Evolutionary conservation across 1,140 invertebrate species (phyloP).

Genomic region (Musca vetustissima): DNA sequence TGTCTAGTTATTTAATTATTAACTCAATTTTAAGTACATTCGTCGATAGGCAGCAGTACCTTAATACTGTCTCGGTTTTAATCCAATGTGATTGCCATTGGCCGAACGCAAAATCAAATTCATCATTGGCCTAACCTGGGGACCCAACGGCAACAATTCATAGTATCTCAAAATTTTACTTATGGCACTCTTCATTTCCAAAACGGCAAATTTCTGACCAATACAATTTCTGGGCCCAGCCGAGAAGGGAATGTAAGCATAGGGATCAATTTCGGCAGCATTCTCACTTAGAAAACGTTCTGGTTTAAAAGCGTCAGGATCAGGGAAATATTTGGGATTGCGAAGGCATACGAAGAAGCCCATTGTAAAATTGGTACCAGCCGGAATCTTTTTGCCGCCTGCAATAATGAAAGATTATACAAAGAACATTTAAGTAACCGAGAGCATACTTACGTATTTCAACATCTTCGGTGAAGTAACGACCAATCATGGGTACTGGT

Average conservation of each 20-base stretch:
- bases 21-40: no score
- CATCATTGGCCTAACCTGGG: conserved; percentile 32
- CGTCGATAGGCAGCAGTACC: no score
- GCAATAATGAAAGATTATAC: neutral
- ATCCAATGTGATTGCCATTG: conserved; percentile 41
- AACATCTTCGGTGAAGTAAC: conserved; percentile 60
- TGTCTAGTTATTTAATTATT: no score
- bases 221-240: conserved; percentile 66
- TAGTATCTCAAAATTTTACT: conserved; percentile 52
- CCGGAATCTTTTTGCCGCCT: conserved; percentile 53
- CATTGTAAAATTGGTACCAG: conserved; percentile 51
- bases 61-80: conserved; percentile 29
- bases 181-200: conserved; percentile 69
- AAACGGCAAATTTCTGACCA: conserved; percentile 77
- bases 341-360: conserved; percentile 58
- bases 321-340: conserved; percentile 59
- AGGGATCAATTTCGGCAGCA: conserved; percentile 52
- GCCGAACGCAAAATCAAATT: conserved; percentile 41
- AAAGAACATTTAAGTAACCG: neutral
- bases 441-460: conserved; percentile 41
- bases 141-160: conserved; percentile 44
- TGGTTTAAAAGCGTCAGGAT: conserved; percentile 65
- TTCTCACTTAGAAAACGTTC: conserved; percentile 67
- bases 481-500: conserved; percentile 66
- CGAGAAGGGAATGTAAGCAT: conserved; percentile 66